Base-by-base conservation (phyloP, 2,888 invertebrate genomes). In the Siphlonurus alternatus region DNA sequence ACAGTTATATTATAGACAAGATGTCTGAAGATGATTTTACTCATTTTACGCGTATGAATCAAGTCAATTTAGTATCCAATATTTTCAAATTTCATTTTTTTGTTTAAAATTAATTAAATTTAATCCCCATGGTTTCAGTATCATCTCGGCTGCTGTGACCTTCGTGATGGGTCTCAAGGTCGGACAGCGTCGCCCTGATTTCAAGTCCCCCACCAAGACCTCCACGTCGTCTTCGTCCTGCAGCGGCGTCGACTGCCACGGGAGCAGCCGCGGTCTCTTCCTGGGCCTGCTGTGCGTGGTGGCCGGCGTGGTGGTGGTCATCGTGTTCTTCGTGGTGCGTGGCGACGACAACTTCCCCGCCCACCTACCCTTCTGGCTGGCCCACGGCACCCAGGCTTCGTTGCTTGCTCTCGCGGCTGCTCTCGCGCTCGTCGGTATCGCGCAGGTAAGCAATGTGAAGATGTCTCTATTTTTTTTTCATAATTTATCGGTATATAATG, bases 111-210 rank as follows among this genome's bases (percentile, higher is more conserved):
- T 56, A n/a, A 22, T 56, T 56, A 25, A 59, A 62, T 61, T 51
- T 23, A 59, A 61, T 63, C 59, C n/a, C n/a, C n/a, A n/a, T n/a
- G 60, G 65, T 69, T 72, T 25, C 72, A 79, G 80, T 66, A 69
- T 81, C 64, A 79, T 81, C 61, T 80, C 80, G 0, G 80, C 80
- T 1, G 80, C 79, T 0, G 79, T 80, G 63, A 79, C 79, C 1
- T 80, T 78, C 69, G 77, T 80, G 53, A 79, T 80, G 77, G 80
- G 80, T 66, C 77, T 76, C 65, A 79, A 79, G 68, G 79, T 80
- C 1, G 78, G 79, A 1, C 71, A 74, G 10, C 72, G 72, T 65
- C 71, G 74, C n/a, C 68, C 73, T 15, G n/a, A 15, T 61, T 19
- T 62, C 59, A 59, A 53, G n/a, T 23, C 61, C 24, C 38, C 62